These are phyloP conservation scores for Helogale parvula DNA, from an alignment of 2,113 vertebrate species.

Conservation along the genomic window DNA sequence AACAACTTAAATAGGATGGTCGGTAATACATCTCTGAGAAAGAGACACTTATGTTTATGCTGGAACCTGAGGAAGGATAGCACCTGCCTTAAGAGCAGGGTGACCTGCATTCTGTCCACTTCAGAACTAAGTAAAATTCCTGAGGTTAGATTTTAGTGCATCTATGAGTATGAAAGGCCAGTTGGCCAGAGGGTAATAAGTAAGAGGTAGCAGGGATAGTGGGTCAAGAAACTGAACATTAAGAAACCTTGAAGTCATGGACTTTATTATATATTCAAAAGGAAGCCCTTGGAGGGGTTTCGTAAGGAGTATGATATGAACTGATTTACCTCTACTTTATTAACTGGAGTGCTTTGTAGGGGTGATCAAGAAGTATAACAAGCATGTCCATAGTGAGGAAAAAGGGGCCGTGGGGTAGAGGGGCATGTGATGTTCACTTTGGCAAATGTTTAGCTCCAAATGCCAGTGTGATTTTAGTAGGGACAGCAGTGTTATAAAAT, in stretches of 20 bases:
- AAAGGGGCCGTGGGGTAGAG: neutral
- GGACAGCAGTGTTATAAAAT: rapidly evolving
- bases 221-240: neutral
- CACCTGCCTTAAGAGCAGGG: neutral
- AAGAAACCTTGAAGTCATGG: neutral
- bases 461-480: neutral
- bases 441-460: neutral
- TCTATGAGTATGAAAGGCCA: neutral
- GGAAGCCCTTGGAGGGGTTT: neutral
- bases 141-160: neutral
- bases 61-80: neutral
- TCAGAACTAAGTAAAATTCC: neutral
- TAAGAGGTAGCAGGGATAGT: neutral
- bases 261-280: neutral
- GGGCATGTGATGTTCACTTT: too few relatives aligned
- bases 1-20: neutral
- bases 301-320: too few relatives aligned
- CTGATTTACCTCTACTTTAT: neutral
- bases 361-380: too few relatives aligned
- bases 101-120: neutral
- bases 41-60: neutral
- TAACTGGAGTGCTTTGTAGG: neutral
- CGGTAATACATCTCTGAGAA: neutral
- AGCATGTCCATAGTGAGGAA: rapidly evolving
- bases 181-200: neutral